phyloP scores from a whole-genome alignment of 2,113 vertebrate species.

The Actenoides hombroni region DNA sequence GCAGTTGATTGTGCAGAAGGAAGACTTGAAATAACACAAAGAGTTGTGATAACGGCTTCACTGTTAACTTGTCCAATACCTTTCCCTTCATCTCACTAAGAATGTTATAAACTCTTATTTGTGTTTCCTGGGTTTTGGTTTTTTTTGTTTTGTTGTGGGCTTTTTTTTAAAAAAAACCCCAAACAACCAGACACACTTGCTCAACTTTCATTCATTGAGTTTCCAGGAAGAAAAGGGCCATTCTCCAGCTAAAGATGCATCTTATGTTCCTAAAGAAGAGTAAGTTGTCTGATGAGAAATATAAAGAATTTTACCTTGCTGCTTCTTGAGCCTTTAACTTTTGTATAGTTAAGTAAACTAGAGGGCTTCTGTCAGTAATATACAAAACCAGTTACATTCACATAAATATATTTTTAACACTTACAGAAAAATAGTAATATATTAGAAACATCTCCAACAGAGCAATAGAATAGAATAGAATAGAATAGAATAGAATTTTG shows the following conservation, averaged over 20 bases:
- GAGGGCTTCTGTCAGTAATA: not conserved
- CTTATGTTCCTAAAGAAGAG: not conserved
- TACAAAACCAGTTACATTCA: not conserved
- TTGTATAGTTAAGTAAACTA: not conserved
- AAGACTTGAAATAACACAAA: not conserved
- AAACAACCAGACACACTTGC: not conserved
- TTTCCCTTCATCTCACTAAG: not conserved
- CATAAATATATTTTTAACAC: not conserved
- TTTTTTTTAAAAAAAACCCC: not conserved
- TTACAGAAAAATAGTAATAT: not conserved
- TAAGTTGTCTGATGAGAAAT: not conserved
- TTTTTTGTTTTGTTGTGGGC: not conserved
- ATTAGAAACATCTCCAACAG: not conserved
- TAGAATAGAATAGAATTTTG: not conserved
- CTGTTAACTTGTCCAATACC: not conserved
- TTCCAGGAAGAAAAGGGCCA: not conserved
- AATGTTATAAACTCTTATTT: not conserved
- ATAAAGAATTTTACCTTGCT: not conserved
- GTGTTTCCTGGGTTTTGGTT: not conserved
- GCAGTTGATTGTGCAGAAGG: not conserved
- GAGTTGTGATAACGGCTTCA: not conserved
- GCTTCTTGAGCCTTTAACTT: not conserved
- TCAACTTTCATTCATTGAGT: not conserved
- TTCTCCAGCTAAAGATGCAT: not conserved
- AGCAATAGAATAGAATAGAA: not conserved